Conservation (phyloP, 2,888 invertebrate species). For the Synanthedon myopaeformis region DNA sequence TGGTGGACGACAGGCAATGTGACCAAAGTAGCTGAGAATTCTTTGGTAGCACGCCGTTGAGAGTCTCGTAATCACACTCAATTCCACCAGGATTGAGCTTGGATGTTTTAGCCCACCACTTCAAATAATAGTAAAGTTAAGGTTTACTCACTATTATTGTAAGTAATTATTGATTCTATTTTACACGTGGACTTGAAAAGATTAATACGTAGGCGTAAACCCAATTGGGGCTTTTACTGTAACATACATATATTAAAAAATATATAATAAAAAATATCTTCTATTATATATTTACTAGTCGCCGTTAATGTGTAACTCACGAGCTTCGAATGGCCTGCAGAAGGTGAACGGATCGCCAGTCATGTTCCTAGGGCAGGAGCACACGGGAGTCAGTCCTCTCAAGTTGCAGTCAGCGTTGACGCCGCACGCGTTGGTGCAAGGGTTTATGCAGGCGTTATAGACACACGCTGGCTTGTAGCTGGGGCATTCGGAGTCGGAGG, state of each 20-base stretch:
- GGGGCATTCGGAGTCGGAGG: slow-evolving; percentile 83
- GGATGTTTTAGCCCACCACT: too few relatives aligned
- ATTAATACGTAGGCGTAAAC: not conserved
- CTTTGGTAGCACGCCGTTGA: too few relatives aligned
- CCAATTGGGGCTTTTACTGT: too few relatives aligned
- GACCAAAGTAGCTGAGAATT: too few relatives aligned
- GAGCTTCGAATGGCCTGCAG: slow-evolving; percentile 84
- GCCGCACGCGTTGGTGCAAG: slow-evolving; percentile 86
- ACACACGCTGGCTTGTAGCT: slow-evolving; percentile 81
- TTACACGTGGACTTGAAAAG: not conserved
- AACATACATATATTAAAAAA: not conserved
- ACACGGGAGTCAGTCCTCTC: slow-evolving; percentile 83
- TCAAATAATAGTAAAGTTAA: too few relatives aligned
- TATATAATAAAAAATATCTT: too few relatives aligned
- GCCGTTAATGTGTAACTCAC: slow-evolving; percentile 50
- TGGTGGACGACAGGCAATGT: too few relatives aligned
- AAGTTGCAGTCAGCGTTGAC: slow-evolving; percentile 83
- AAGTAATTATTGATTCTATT: not conserved
- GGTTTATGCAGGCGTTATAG: slow-evolving; percentile 85
- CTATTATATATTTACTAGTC: too few relatives aligned
- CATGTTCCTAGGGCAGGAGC: slow-evolving; percentile 88
- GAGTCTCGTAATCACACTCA: too few relatives aligned
- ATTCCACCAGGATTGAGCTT: too few relatives aligned
- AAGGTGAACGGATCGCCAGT: slow-evolving; percentile 87
- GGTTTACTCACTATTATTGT: too few relatives aligned